Percentiles rank a stretch among this genome's conserved stretches.
Conservation (phyloP, 2,888 invertebrate species). For the Drosophila austrosaltans region DNA sequence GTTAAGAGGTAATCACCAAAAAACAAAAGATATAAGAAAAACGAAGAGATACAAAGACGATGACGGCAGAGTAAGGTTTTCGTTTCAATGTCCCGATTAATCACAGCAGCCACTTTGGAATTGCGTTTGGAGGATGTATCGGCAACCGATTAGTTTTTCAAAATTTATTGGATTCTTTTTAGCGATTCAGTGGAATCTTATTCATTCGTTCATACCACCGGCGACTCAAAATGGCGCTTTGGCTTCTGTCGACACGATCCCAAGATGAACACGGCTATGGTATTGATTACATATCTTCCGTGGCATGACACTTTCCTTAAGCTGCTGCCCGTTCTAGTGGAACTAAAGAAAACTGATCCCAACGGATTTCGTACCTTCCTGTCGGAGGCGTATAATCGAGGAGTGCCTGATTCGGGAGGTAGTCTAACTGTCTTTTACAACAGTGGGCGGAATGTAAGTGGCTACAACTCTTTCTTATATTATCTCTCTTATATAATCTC, state of each 20-base stretch:
- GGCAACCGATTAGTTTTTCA: neutral
- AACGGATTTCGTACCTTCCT: constrained; percentile 85
- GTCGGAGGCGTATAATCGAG: constrained; percentile 87
- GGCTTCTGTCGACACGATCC: constrained; percentile 98
- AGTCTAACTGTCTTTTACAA: constrained; percentile 87
- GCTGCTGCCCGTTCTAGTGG: constrained; percentile 80
- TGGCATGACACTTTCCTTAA: constrained; percentile 97
- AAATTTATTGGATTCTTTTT: neutral
- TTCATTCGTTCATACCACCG: constrained; percentile 97
- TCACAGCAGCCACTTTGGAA: neutral
- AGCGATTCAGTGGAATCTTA: constrained; percentile 95
- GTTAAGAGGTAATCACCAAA: constrained; percentile 52
- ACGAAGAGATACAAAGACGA: constrained; percentile 37
- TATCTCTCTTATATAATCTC: constrained; percentile 38
- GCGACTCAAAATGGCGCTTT: constrained; percentile 98
- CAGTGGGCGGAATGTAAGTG: constrained; percentile 86
- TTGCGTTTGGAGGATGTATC: neutral
- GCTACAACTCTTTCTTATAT: constrained; percentile 79
- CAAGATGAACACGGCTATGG: constrained; percentile 92
- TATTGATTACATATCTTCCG: constrained; percentile 94
- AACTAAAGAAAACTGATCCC: constrained; percentile 76
- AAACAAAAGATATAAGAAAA: constrained; percentile 26
- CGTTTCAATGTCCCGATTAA: neutral
- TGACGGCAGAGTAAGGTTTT: constrained; percentile 30
- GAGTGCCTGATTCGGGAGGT: constrained; percentile 88